Evolutionary conservation across 2,797 vertebrate species (phyloP).

Genomic region (Sebastes ruberrimus): DNA sequence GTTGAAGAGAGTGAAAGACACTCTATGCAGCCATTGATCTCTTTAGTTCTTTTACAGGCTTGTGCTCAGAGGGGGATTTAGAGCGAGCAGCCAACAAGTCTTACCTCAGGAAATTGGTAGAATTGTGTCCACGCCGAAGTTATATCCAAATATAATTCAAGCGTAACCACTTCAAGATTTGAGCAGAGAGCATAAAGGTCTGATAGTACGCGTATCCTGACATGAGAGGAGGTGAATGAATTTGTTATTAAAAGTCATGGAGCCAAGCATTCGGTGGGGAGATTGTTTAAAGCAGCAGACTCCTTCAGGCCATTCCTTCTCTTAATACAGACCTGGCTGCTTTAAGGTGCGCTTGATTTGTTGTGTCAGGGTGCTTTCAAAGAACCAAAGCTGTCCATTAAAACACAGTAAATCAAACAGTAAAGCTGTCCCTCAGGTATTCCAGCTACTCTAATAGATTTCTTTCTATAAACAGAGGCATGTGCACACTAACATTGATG

Average conservation of each 20-base stretch:
- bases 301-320: neutral
- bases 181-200: neutral
- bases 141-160: neutral
- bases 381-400: neutral
- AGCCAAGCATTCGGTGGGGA: too few species aligned
- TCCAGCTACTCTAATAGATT: neutral
- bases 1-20: neutral
- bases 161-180: neutral
- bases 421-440: neutral
- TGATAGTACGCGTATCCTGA: neutral
- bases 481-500: neutral
- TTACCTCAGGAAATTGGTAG: slow-evolving; percentile 17
- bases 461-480: neutral
- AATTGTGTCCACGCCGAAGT: neutral
- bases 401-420: slow-evolving; percentile 25
- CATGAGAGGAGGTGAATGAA: neutral
- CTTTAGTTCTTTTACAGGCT: neutral
- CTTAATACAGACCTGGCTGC: neutral
- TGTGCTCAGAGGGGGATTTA: neutral
- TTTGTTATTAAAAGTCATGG: neutral
- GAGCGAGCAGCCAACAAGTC: neutral
- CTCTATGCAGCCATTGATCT: neutral
- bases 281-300: neutral
- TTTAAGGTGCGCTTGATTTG: slow-evolving; percentile 33
- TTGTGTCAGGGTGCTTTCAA: neutral